Base-by-base conservation (phyloP, 2,888 invertebrate genomes). In the Cryptocephalus primarius region DNA sequence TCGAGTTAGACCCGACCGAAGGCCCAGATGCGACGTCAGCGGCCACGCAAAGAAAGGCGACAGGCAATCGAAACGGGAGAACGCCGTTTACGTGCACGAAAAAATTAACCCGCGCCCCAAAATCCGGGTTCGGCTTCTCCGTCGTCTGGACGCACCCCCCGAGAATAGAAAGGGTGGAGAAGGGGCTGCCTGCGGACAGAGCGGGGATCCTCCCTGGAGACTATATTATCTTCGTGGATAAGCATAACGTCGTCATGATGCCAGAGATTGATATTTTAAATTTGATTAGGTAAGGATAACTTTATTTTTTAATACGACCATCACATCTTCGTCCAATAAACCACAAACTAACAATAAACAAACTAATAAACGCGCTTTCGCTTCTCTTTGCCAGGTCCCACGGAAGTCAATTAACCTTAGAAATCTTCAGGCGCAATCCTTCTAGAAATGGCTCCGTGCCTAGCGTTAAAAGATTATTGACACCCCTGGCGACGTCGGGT, bases 91-190 rank as follows among this genome's bases (percentile, higher is more conserved):
- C 89, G 11, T 80, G 83, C 49, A 86, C 88, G 40, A 84, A 85
- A 63, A 68, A 69, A 48, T 68, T 83, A 53, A 68, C 67, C 8
- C 63, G 75, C 39, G 57, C 61, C 33, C 60, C 68, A 12, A 70
- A 67, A 54, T 61, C 64, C n/a, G 85, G 86, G 22, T 87, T 84
- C 58, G 90, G 90, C 11, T 90, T 90, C 70, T 88, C 88, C 6
- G 83, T 90, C 44, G 88, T 89, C 1, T 90, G 90, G 90, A 90
- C 89, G 8, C 81, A 87, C 61, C 90, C 90, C 0, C 90, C 90
- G 4, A 76, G 88, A 14, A 85, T 91, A 39, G 90, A 90, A 64
- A 75, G 89, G 48, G 85, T 90, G 10, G 89, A 89, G 49, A 79
- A 83, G 0, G 85, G 85, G 3, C 76, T 88, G 10, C 84, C 88